These are phyloP conservation scores for Pelodytes ibericus DNA, from an alignment of 2,797 vertebrate species.

Conservation along the genomic window DNA sequence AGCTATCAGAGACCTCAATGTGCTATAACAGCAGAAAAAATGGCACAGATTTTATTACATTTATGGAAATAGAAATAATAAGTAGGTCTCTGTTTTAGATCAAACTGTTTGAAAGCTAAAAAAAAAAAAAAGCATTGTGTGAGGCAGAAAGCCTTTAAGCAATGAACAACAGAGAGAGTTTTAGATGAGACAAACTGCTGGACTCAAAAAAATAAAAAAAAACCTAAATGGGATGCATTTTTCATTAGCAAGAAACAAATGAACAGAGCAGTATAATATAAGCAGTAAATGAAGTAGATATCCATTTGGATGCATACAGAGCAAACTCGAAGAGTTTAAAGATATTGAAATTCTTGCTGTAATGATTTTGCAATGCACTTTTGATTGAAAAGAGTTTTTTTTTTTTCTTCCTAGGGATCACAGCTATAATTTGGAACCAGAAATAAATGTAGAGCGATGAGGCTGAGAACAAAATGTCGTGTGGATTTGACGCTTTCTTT, in stretches of 20 bases:
- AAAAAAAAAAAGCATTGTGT: constrained; percentile 1
- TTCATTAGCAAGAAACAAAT: constrained; percentile 33
- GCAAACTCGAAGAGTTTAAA: constrained; percentile 8
- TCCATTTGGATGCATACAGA: neutral
- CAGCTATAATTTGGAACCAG: neutral
- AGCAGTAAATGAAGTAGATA: constrained; percentile 25
- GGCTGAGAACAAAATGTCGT: constrained; percentile 1
- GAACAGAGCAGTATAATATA: constrained; percentile 16
- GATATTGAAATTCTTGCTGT: neutral
- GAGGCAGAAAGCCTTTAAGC: constrained; percentile 7
- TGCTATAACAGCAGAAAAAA: constrained; percentile 16
- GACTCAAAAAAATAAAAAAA: neutral
- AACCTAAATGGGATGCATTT: constrained; percentile 4
- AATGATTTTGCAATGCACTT: constrained; percentile 15
- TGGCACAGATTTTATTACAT: constrained; percentile 25
- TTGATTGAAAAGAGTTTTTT: constrained; percentile 7
- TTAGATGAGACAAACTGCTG: constrained; percentile 15
- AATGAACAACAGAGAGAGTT: neutral
- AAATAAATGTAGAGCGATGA: constrained; percentile 20
- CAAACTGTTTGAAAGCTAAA: neutral
- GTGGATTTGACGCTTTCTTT: no score
- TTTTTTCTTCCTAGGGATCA: constrained; percentile 9
- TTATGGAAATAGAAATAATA: constrained; percentile 32
- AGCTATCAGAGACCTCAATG: constrained; percentile 15
- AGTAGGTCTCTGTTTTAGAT: constrained; percentile 13